Evolutionary conservation across 2,888 invertebrate genomes (phyloP), one percentile per base, ranked within the genome.

Genomic region (Cryptocephalus moraei): DNA sequence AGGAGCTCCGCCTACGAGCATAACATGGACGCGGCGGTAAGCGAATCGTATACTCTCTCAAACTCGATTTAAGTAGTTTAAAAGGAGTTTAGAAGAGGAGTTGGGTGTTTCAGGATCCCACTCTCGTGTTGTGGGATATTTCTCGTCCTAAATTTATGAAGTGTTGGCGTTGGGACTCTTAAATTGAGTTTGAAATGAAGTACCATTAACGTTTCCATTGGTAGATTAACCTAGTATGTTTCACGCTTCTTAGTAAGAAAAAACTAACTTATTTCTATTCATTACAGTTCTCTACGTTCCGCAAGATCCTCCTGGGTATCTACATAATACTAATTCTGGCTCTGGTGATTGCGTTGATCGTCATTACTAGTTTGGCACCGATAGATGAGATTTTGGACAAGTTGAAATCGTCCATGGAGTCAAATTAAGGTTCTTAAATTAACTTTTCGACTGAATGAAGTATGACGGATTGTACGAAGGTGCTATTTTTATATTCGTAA

Each of bases 1-100:
- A 71, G 78, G 52, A 73, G 69, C 57, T 73, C 77, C 11, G 76
- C 79, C 55, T 80, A 83, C 56, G 87, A 88, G 65, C 74, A 82
- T 53, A 82, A 79, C 64, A 77, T 80, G 54, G 90, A 90, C 67
- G 84, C 88, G 38, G 86, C 90, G 61, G 90, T 90, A 73, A 76
- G 76, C 73, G 46, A 32, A 9, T 44, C n/a, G n/a, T n/a, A n/a
- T n/a, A n/a, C n/a, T 33, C 10, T 14, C 22, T n/a, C n/a, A n/a
- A n/a, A n/a, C n/a, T n/a, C n/a, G n/a, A n/a, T n/a, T n/a, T n/a
- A 22, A 32, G 9, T 9, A 31, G 2, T 22, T 10, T 44, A 2
- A 38, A 22, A 22, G 6, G 3, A 22, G 6, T 22, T 22, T 6
- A 4, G 22, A 22, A 22, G 22, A 22, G 6, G 22, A 22, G 6